Base-by-base conservation (phyloP, 1,140 invertebrate species). In the Lineus longissimus region DNA sequence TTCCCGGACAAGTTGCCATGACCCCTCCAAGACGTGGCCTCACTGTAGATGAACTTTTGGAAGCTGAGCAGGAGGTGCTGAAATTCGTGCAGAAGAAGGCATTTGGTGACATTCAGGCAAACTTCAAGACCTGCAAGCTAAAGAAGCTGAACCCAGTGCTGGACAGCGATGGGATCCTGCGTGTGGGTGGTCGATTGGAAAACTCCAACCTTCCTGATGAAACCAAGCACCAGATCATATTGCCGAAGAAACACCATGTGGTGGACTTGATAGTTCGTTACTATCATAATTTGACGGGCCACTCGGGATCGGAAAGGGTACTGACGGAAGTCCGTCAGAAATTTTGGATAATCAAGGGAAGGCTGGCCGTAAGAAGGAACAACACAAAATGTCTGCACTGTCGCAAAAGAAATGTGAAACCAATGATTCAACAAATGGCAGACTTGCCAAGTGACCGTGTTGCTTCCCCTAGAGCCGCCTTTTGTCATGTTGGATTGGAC, bases 141-240 rank as follows among this genome's bases (percentile, higher is more conserved):
- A 41, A 41, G 9, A 56, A 57, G 40, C 41, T 66, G 27, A 45
- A 59, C 19, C 61, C 55, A 23, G 63, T 63, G n/a, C 2, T 63
- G 22, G 64, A 66, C 22, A n/a, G 30, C 19, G 29, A 63, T 15
- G 54, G 51, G 29, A 9, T 56, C 27, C 25, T 63, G 11, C 31
- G 64, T n/a, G 59, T 65, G 17, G 63, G 63, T 33, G 63, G 63
- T 25, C 36, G 63, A 29, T 47, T 65, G 1, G 33, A 15, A 36
- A 36, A 36, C 33, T 36, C 33, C 33, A 36, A 36, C 33, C 33
- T 36, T 4, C 33, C 33, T 7, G 33, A 36, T n/a, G n/a, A n/a
- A n/a, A n/a, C n/a, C n/a, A n/a, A n/a, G n/a, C n/a, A n/a, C n/a
- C n/a, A n/a, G 33, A 7, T 15, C 4, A 36, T 36, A 7, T 15